Evolutionary conservation across 2,113 vertebrate species (phyloP), one percentile per base, ranked within the genome.

Genomic region (Cromileptes altivelis): DNA sequence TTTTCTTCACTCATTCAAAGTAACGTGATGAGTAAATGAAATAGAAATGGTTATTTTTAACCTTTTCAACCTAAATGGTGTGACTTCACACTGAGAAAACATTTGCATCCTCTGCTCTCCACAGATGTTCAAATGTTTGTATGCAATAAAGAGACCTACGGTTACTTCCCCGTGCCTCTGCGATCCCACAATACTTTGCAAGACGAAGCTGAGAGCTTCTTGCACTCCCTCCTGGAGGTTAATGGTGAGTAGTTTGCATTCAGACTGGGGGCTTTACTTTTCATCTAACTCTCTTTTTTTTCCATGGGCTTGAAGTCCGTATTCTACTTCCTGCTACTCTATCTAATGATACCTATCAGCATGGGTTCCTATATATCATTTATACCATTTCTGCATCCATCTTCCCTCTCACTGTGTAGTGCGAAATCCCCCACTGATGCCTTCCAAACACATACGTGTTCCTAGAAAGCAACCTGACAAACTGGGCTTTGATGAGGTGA

Each of bases 81-180:
- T 7, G 23, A 40, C 73, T 61, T 50, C 1, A 15, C 8, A 15
- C 57, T 67, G 17, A 50, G 19, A 27, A 70, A 21, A 61, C 10
- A 1, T 85, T 37, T 82, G 9, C 49, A 45, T 68, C 13, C 18
- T n/a, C 12, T 86, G 3, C 37, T 86, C 15, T 69, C 30, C 42
- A 58, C 86, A 98, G 97, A 97, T 53, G 95, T 98, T 18, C 97
- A 98, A 91, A 98, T 98, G 98, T 98, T 96, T 21, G 89, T 98
- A 3, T 97, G 96, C 61, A 99, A 98, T 88, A 96, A 88, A 90
- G 97, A 97, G 81, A 90, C 72, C 0, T 99, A 96, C 1, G 98
- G 97, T 55, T 95, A 95, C 89, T 92, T 97, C 55, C 97, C 97
- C 0, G 97, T 98, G 81, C 97, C 98, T 0, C 91, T 98, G 79